Base-by-base conservation (phyloP, 2,113 vertebrate species). In the Petrocephalus microphthalmus region DNA sequence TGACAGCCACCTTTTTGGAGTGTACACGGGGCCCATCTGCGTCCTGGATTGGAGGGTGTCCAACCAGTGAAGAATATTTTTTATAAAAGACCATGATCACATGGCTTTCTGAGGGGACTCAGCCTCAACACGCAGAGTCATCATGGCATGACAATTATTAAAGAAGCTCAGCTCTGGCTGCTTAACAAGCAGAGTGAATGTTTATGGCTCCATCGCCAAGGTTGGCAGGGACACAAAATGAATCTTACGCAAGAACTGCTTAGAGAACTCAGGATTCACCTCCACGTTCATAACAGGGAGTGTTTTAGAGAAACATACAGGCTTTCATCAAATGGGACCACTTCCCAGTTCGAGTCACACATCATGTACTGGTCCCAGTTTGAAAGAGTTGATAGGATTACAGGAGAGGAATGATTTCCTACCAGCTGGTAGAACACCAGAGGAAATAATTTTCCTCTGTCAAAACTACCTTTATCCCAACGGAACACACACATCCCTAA, bases 1-100 rank as follows among this genome's bases (percentile, higher is more conserved):
- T 92, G 92, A 93, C 92, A 93, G 91, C 93, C 89, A 92, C 91
- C 90, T 89, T 92, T 90, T 87, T 91, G 92, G 90, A 91, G 92
- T 91, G 91, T 94, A 94, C 92, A 94, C 89, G 93, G 86, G 86
- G 83, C 83, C 89, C 85, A 88, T 42, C 71, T 78, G 71, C 13
- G 71, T 78, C 15, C 71, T 6, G 60, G 37, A n/a, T 20, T 89
- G 89, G 86, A 87, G 87, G 33, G 85, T 51, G 42, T 88, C 89
- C 88, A 83, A 85, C 85, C 33, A 6, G 33, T 17, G 33, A 37
- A 74, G 29, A 74, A 74, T 64, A 25, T 64, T 64, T 64, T 64
- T 11, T n/a, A 64, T 64, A 64, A 64, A 37, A 74, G 13, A 74
- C 5, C 0, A 4, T 29, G 6, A 19, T 37, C 67, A 19, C 33